Evolutionary conservation across 2,888 invertebrate genomes (phyloP), one percentile per base, ranked within the genome.

Genomic region (Athetis lepigone): DNA sequence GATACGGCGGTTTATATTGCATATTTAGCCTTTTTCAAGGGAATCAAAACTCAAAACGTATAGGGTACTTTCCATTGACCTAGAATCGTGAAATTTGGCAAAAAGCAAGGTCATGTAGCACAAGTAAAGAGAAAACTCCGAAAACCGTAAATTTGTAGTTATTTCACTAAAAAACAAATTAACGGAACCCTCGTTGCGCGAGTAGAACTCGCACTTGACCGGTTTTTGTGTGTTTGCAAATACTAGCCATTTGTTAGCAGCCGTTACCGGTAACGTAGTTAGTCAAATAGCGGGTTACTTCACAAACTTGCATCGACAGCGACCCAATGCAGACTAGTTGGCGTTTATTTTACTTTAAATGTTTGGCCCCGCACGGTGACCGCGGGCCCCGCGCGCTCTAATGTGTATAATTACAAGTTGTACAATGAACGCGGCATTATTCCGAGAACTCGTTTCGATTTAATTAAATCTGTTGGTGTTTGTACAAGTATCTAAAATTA

Each of bases 301-400:
- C 4, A 33, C 23, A 42, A 61, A 57, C 50, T 62, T 57, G 21
- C 49, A 70, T 62, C 57, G 54, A 57, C 75, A 40, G 27, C 11
- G 29, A 52, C 39, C 49, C 46, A 43, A 49, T 46, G 47, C 46
- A 39, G 54, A 40, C 47, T 39, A 47, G 40, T 37, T 33, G 40
- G 40, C 52, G 43, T 54, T 69, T 74, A 74, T 68, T 68, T 75
- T 56, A 55, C 74, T 74, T 73, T 46, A 19, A 73, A 55, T 74
- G 51, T 55, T 51, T 21, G 29, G 69, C 37, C 33, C 25, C 39
- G 23, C 16, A 18, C 25, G 9, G 42, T 21, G n/a, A n/a, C 25
- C 25, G 42, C 16, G 46, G 50, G 8, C 11, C 27, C 33, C 8
- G 21, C n/a, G 37, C 33, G 54, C 29, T 51, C 25, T 16, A 60